Evolutionary conservation across 2,113 vertebrate genomes (phyloP), one percentile per base, ranked within the genome.

Genomic region (Nipponia nippon): DNA sequence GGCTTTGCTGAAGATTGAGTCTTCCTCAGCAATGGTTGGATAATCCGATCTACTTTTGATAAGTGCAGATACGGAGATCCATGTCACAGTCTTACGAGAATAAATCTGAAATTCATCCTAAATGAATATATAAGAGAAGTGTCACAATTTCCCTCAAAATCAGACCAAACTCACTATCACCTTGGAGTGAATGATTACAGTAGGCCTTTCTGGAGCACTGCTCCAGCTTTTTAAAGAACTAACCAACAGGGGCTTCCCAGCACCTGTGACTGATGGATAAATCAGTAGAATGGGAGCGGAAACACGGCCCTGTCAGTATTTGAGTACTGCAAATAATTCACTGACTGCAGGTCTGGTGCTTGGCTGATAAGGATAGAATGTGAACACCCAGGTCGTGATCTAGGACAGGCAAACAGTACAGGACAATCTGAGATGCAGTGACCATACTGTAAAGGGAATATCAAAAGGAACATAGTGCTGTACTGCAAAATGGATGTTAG

Each of bases 41-140:
- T 94, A 86, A 67, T 95, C 89, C 2, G 67, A 80, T 73, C 36
- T 91, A n/a, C 89, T 86, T 40, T 77, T 88, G 67, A 62, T 66
- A 40, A 97, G 40, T 47, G 93, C 62, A 53, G 98, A 95, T 65
- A 98, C 84, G 72, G 96, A 92, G 80, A 98, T 95, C 98, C 98
- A 97, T 7, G 55, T 89, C 55, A 98, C 98, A 62, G 94, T 95
- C 88, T 98, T 98, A 90, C 95, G 70, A 84, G 97, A 98, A 47
- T 98, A 98, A 94, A 77, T 93, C 36, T 44, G 97, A 93, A 98
- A 98, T 95, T 98, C 98, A 96, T 98, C 98, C 98, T 99, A 93
- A 61, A 63, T 65, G 13, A 89, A 93, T 7, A 96, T 23, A 96
- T 42, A 96, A 58, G 59, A 97, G 22, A 83, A 93, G 55, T 32